These are phyloP conservation scores for Lagopus leucura DNA, from an alignment of 2,113 vertebrate genomes.

Conservation along the genomic window DNA sequence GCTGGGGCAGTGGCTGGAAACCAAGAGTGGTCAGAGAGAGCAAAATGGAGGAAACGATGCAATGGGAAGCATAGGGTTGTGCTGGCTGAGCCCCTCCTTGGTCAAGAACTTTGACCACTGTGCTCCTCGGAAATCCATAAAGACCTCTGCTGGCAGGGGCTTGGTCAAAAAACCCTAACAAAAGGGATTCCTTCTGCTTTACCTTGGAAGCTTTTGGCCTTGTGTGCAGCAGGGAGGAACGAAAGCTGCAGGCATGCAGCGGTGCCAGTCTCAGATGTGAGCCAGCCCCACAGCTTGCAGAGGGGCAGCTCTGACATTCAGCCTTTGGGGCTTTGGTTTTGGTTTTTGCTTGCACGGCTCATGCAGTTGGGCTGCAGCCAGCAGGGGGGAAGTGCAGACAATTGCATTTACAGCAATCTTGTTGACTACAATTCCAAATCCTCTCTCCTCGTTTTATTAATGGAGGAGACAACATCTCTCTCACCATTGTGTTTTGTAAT, in stretches of 20 bases:
- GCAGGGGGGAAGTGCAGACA: neutral
- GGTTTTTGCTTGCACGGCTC: neutral
- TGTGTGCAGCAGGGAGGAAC: neutral
- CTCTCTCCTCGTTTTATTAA: constrained; percentile 46
- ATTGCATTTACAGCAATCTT: neutral
- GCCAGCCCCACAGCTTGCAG: neutral
- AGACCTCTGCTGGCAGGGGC: neutral
- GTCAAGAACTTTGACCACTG: fast-evolving
- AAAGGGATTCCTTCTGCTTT: constrained; percentile 8
- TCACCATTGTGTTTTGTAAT: constrained; percentile 55
- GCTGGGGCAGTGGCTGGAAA: neutral
- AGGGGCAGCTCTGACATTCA: neutral
- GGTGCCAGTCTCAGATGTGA: neutral
- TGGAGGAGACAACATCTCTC: constrained; percentile 18
- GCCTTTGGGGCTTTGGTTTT: neutral
- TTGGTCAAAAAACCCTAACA: neutral
- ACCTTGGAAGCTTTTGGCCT: neutral
- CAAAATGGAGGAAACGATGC: fast-evolving
- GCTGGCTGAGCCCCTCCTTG: neutral
- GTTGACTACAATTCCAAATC: constrained; percentile 28
- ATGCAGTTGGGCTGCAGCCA: neutral
- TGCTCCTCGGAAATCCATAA: neutral
- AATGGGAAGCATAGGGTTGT: neutral
- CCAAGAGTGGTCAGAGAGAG: neutral
- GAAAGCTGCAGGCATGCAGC: neutral